Evolutionary conservation across 2,797 vertebrate genomes (phyloP), one percentile per base, ranked within the genome.

Genomic region (Micrastur ruficollis): DNA sequence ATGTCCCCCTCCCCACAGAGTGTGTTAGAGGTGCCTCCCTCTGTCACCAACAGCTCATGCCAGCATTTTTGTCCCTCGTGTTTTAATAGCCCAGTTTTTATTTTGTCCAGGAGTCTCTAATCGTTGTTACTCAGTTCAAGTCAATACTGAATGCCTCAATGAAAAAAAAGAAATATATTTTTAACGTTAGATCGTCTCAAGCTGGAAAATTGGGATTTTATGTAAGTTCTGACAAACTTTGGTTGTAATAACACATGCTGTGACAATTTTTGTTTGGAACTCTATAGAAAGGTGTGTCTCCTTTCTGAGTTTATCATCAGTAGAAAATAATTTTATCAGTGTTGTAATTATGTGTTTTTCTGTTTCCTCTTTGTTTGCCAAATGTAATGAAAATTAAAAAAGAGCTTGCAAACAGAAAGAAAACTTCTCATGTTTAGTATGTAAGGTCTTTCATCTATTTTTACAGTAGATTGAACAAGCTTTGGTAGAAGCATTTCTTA

Each of bases 11-110:
- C 86, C 58, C 16, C 40, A 63, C 50, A 26, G 14, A 68, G 26
- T 6, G 11, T 12, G 70, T 58, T 7, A 55, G 38, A 16, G 2
- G 2, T 4, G 3, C 6, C 8, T 74, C n/a, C 14, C 18, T 25
- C 15, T 16, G 46, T 36, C 34, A n/a, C 0, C 1, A 80, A 5
- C 9, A 18, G 13, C 11, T 52, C 67, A 3, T 59, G 26, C 8
- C 6, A 2, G 4, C 4, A 0, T 9, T 83, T 53, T 32, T 26
- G 3, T 34, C 7, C 20, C 6, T 23, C 0, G 0, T 52, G 18
- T 74, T 79, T 71, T 58, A 75, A 31, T 17, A 65, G 26, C 5
- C 12, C 18, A 25, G 9, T 38, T 65, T 59, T 56, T 29, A 44
- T 62, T 75, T 79, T 68, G 3, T 44, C 26, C 19, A 40, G 38